Evolutionary conservation across 2,797 vertebrate species (phyloP), one percentile per base, ranked within the genome.

Genomic region (Sternarchorhynchus goeldii): DNA sequence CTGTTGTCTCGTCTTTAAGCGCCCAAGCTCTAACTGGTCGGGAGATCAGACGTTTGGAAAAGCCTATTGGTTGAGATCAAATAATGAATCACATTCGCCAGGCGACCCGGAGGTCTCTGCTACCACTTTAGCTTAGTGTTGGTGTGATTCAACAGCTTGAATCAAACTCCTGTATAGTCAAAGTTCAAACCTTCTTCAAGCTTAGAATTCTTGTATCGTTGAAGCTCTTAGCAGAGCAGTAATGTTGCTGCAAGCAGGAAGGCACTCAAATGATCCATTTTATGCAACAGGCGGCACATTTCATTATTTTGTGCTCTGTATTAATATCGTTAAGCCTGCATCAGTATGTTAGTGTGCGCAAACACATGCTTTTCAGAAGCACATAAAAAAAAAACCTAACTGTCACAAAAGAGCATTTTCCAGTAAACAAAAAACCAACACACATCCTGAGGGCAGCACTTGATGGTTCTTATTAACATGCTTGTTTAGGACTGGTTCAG

Each of bases 81-180:
- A 62, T 59, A 62, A 77, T 59, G 65, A 68, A 60, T 55, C 31
- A 60, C 29, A 58, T 66, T 70, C 75, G 36, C 16, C 31, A 31
- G 58, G 76, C 57, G 71, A 63, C 29, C 31, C n/a, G 21, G 6
- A 55, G 41, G 2, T 70, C 34, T 17, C 41, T 55, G 31, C 10
- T 45, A 36, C 67, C n/a, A 29, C 32, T 45, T 60, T 60, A 69
- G 12, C 29, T 67, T 39, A 66, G 50, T 65, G 36, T 66, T 45
- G 21, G 58, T 25, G 58, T 75, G 16, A 75, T 41, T 66, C 39
- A 50, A 50, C 12, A 18, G 57, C 71, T 73, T 31, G 7, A 45
- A 45, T 60, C 45, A 50, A 12, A 50, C 8, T 12, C 45, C 12
- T 50, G 45, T 50, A 50, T 14, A 50, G 45, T 12, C 45, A 50